Evolutionary conservation across 2,888 invertebrate genomes (phyloP).

Genomic region (Scotopteryx bipunctaria): DNA sequence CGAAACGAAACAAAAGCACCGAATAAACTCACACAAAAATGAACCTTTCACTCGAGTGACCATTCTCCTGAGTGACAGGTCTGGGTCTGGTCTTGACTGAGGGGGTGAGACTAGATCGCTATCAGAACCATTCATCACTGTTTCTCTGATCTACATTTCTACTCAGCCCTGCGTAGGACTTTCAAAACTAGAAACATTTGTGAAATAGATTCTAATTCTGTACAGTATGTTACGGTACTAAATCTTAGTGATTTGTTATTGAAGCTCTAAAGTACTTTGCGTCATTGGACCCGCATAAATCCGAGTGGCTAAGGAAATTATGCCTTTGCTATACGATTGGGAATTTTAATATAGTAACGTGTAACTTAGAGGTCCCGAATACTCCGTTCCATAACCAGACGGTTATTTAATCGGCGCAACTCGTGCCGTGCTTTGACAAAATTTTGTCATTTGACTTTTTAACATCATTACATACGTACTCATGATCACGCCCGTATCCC

Average conservation of each 20-base stretch:
- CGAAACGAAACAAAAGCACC: too few species aligned
- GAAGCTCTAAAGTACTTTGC: slow-evolving; percentile 52
- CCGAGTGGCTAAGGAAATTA: slow-evolving; percentile 58
- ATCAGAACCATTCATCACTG: slow-evolving; percentile 4
- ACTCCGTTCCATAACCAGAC: not conserved
- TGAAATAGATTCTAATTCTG: slow-evolving; percentile 38
- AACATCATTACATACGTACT: too few species aligned
- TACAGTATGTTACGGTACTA: slow-evolving; percentile 43
- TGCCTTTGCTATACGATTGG: slow-evolving; percentile 35
- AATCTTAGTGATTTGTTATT: slow-evolving; percentile 65
- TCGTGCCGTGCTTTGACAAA: too few species aligned
- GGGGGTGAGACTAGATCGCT: not conserved
- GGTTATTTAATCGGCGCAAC: too few species aligned
- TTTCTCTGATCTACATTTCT: slow-evolving; percentile 28
- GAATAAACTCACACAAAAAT: too few species aligned
- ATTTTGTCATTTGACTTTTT: too few species aligned
- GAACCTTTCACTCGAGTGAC: too few species aligned
- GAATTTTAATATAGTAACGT: slow-evolving; percentile 19
- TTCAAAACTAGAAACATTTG: slow-evolving; percentile 19
- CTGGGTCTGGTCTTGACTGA: too few species aligned
- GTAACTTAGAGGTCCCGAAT: slow-evolving; percentile 5
- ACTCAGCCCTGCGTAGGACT: slow-evolving; percentile 7
- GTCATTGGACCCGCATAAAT: slow-evolving; percentile 60
- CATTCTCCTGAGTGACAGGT: too few species aligned
- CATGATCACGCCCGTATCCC: too few species aligned